phyloP scores from a whole-genome alignment of 2,888 invertebrate genomes.

The Drosophila trichaetosa region DNA sequence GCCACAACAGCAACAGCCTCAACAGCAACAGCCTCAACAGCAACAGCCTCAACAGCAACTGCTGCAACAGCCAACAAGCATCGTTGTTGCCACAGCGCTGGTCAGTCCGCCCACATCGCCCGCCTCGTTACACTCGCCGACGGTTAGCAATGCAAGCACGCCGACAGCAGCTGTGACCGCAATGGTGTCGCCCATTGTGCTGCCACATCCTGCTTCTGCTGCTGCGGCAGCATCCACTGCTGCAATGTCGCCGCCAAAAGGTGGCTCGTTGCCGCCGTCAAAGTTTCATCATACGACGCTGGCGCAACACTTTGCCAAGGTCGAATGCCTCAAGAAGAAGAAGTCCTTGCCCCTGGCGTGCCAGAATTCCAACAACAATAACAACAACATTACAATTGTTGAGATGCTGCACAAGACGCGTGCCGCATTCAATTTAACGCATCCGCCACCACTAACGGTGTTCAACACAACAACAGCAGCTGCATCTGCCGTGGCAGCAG shows the following conservation, averaged over 20 bases:
- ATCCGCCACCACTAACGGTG: slow-evolving; percentile 72
- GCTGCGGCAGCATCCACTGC: slow-evolving; percentile 39
- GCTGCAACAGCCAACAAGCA: slow-evolving; percentile 28
- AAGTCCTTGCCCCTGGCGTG: slow-evolving; percentile 72
- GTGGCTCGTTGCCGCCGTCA: slow-evolving; percentile 81
- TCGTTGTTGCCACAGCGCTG: slow-evolving; percentile 45
- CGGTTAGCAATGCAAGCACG: slow-evolving; percentile 42
- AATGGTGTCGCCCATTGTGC: slow-evolving; percentile 74
- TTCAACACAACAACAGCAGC: slow-evolving; percentile 47
- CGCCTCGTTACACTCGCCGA: slow-evolving; percentile 74
- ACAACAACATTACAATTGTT: slow-evolving; percentile 30
- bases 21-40: slow-evolving; percentile 22
- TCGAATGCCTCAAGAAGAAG: slow-evolving; percentile 81
- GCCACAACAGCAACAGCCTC: slow-evolving; percentile 16
- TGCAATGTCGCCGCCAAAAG: slow-evolving; percentile 60
- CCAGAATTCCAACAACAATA: slow-evolving; percentile 46
- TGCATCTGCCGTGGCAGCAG: slow-evolving; percentile 12
- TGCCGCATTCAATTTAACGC: slow-evolving; percentile 49
- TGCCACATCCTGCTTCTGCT: slow-evolving; percentile 39
- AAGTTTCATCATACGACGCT: slow-evolving; percentile 84
- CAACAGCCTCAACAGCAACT: slow-evolving; percentile 4
- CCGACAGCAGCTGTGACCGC: slow-evolving; percentile 68
- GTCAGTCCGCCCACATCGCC: slow-evolving; percentile 76
- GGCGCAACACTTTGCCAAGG: slow-evolving; percentile 83
- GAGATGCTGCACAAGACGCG: slow-evolving; percentile 44